Evolutionary conservation across 2,888 invertebrate genomes (phyloP).

Genomic region (Acrobasis suavella): DNA sequence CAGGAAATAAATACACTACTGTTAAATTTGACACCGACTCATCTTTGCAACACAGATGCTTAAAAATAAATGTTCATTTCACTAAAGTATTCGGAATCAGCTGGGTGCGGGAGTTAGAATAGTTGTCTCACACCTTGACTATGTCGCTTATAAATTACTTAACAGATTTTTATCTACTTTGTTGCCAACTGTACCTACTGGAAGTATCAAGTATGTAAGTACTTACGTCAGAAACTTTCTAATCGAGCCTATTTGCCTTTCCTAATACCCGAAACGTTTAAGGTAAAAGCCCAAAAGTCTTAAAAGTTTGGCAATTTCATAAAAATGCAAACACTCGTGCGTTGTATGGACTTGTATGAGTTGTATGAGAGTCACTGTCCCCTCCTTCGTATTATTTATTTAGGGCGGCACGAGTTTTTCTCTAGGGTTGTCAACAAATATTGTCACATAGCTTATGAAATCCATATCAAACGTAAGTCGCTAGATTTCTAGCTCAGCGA

Average conservation of each 20-base stretch:
- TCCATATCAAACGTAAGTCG: too few species aligned
- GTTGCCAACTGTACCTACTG: background rate
- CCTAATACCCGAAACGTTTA: slow-evolving; percentile 9
- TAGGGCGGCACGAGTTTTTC: slow-evolving; percentile 43
- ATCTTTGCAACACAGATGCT: too few species aligned
- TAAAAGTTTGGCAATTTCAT: slow-evolving; percentile 50
- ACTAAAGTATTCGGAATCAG: too few species aligned
- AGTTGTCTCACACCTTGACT: too few species aligned
- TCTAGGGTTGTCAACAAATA: slow-evolving; percentile 40
- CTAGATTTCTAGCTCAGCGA: too few species aligned
- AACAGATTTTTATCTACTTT: too few species aligned
- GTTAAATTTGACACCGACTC: too few species aligned
- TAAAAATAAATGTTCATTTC: too few species aligned
- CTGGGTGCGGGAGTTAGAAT: too few species aligned
- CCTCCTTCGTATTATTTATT: slow-evolving; percentile 59
- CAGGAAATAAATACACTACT: too few species aligned
- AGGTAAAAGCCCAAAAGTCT: slow-evolving; percentile 11
- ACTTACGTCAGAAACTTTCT: slow-evolving; percentile 9
- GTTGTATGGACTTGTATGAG: slow-evolving; percentile 8
- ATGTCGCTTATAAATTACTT: too few species aligned
- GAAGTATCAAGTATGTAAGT: slow-evolving; percentile 1
- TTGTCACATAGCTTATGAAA: too few species aligned
- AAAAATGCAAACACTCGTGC: slow-evolving; percentile 45
- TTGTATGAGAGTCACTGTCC: slow-evolving; percentile 31
- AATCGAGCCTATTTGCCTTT: slow-evolving; percentile 15